phyloP scores from a whole-genome alignment of 2,797 vertebrate species.

The Novumbra hubbsi region DNA sequence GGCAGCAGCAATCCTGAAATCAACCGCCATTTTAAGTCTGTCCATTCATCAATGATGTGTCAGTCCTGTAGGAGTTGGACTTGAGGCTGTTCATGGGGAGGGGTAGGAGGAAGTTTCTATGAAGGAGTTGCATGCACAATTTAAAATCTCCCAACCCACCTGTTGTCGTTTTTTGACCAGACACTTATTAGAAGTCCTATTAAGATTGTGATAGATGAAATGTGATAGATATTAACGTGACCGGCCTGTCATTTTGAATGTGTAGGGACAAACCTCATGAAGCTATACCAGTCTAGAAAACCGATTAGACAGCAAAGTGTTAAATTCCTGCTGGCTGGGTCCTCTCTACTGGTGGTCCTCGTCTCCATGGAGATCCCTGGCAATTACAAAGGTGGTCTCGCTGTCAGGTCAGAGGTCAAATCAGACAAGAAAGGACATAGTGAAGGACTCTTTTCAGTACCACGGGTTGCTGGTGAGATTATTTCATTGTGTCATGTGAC shows the following conservation, averaged over 20 bases:
- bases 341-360: slow-evolving; percentile 18
- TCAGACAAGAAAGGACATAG: slow-evolving; percentile 48
- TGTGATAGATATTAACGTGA: slow-evolving; percentile 18
- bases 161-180: slow-evolving; percentile 19
- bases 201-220: no score
- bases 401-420: slow-evolving; percentile 29
- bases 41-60: slow-evolving; percentile 41
- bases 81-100: slow-evolving; percentile 32
- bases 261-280: slow-evolving; percentile 25
- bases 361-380: slow-evolving; percentile 32
- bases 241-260: slow-evolving; percentile 1
- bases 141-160: slow-evolving; percentile 12
- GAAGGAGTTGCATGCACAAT: neutral
- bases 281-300: slow-evolving; percentile 31
- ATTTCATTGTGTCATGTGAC: slow-evolving; percentile 34
- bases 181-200: slow-evolving; percentile 11
- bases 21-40: slow-evolving; percentile 26
- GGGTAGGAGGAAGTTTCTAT: slow-evolving; percentile 21
- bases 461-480: slow-evolving; percentile 28
- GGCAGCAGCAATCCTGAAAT: slow-evolving; percentile 31
- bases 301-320: neutral
- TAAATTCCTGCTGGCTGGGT: neutral
- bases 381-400: neutral
- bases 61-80: slow-evolving; percentile 38
- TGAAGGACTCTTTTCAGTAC: slow-evolving; percentile 50